These are phyloP conservation scores for Alcedo quadribrachys DNA, from an alignment of 2,797 vertebrate genomes.

Conservation along the genomic window DNA sequence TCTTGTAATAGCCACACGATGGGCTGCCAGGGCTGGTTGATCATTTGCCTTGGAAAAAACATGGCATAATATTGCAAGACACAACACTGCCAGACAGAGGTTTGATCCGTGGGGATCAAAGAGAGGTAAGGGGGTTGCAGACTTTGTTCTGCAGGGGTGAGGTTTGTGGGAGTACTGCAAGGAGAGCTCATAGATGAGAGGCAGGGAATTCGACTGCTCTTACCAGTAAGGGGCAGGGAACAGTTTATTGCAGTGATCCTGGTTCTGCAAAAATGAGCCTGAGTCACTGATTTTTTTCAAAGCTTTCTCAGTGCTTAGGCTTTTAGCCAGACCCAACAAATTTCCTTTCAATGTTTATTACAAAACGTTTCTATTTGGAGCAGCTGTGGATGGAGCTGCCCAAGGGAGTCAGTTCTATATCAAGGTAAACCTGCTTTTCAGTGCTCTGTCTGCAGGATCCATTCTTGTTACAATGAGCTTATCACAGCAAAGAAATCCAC, in stretches of 20 bases:
- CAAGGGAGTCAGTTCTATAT: background rate
- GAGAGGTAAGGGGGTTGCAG: background rate
- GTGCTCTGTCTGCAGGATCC: background rate
- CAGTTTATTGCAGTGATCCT: background rate
- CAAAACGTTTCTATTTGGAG: background rate
- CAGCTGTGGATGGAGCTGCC: background rate
- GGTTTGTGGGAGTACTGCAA: background rate
- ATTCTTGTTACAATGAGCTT: background rate
- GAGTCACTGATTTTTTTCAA: background rate
- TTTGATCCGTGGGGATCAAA: background rate
- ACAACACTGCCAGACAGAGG: background rate
- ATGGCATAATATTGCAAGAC: background rate
- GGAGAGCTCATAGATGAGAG: background rate
- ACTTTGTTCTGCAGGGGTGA: background rate
- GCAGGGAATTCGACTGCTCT: background rate
- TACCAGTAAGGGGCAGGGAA: background rate
- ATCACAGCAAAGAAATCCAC: background rate
- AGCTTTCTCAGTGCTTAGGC: background rate
- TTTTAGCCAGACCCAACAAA: background rate
- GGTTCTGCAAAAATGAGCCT: background rate
- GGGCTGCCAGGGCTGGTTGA: slow-evolving; percentile 38
- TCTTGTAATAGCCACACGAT: background rate
- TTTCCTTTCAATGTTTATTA: background rate
- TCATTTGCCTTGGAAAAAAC: slow-evolving; percentile 33
- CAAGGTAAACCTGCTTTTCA: background rate